A percentile compares a stretch with the other conserved stretches of the same genome.
phyloP scores from a whole-genome alignment of 2,888 invertebrate species.

The Liopterus haemorrhoidalis region DNA sequence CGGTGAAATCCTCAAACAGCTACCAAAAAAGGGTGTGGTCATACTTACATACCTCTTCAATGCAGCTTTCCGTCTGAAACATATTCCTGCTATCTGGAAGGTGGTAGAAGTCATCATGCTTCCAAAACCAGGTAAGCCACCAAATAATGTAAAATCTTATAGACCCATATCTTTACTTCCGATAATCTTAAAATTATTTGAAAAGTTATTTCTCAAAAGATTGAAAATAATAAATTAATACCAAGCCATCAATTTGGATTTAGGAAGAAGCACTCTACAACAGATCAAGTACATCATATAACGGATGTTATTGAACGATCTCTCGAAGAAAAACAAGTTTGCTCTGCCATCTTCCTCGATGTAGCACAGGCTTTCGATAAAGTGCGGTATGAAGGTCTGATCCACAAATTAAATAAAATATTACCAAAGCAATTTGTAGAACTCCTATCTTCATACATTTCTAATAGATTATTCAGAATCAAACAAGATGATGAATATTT shows the following conservation, averaged over 20 bases:
- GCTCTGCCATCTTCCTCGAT: constrained; percentile 24
- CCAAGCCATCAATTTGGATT: constrained; percentile 28
- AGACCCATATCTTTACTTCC: constrained; percentile 32
- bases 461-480: constrained; percentile 18
- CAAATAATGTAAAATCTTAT: constrained; percentile 25
- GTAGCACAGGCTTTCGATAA: constrained; percentile 28
- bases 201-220: constrained; percentile 30
- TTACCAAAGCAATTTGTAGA: constrained; percentile 19
- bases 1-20: constrained; percentile 27
- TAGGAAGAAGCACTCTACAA: constrained; percentile 26
- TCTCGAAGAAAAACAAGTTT: constrained; percentile 21
- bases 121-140: constrained; percentile 15
- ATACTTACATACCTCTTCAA: constrained; percentile 19
- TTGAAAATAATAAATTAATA: constrained; percentile 23
- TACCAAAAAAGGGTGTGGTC: constrained; percentile 20
- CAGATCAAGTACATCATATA: constrained; percentile 30
- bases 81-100: constrained; percentile 14
- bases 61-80: constrained; percentile 11
- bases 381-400: constrained; percentile 29
- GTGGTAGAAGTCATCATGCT: constrained; percentile 16
- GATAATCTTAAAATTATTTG: constrained; percentile 31
- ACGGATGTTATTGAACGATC: constrained; percentile 18
- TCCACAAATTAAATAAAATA: constrained; percentile 20
- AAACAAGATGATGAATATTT: constrained; percentile 14
- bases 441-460: constrained; percentile 20